These are phyloP conservation scores for Siniperca knerii DNA, from an alignment of 2,113 vertebrate species.

Conservation along the genomic window DNA sequence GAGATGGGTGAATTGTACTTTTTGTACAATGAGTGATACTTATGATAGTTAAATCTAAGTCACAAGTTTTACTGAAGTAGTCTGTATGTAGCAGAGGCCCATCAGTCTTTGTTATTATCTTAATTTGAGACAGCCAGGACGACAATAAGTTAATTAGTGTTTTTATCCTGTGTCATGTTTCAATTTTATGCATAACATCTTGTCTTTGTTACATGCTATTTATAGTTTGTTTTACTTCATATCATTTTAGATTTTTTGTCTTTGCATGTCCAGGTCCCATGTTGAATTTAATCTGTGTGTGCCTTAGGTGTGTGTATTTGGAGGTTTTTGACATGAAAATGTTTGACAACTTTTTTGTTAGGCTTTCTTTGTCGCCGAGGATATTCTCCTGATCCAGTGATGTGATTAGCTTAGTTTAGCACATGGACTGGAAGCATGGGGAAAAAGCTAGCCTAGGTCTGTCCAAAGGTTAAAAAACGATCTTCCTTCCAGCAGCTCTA, in stretches of 20 bases:
- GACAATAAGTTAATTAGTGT: too few relatives aligned
- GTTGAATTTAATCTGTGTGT: background rate
- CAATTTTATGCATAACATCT: too few relatives aligned
- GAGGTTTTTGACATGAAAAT: slow-evolving; percentile 11
- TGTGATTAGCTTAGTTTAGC: background rate
- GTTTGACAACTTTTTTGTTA: background rate
- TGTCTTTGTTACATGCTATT: too few relatives aligned
- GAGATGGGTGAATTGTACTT: too few relatives aligned
- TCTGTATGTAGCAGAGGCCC: too few relatives aligned
- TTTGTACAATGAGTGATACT: too few relatives aligned
- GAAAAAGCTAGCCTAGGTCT: background rate
- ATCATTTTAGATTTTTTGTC: too few relatives aligned
- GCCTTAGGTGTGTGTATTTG: background rate
- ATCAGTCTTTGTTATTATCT: too few relatives aligned
- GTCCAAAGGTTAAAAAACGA: background rate
- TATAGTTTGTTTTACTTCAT: background rate
- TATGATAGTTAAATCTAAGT: too few relatives aligned
- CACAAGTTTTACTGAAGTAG: too few relatives aligned
- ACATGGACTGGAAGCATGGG: background rate
- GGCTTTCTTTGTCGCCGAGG: background rate
- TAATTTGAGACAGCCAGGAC: too few relatives aligned
- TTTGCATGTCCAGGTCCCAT: background rate
- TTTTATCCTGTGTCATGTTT: too few relatives aligned
- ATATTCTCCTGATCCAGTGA: slow-evolving; percentile 12
- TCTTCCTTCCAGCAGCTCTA: background rate